Evolutionary conservation across 35 echinoderm and acorn worm genomes (phyloP).

Genomic region (Nesometra sesokonis): DNA sequence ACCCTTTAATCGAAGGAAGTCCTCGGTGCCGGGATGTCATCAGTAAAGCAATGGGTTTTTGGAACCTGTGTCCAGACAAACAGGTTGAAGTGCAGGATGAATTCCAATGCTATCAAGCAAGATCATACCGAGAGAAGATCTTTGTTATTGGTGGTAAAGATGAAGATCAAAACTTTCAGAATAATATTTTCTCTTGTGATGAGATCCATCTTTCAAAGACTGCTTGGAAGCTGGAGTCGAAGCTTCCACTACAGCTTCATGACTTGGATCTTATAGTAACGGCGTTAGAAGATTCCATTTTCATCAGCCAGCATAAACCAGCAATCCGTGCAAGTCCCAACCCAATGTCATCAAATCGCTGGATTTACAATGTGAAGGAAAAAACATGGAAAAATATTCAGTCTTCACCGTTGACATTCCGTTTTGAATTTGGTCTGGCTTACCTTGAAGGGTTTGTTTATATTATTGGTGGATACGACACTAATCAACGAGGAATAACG

Average conservation of each 20-base stretch:
- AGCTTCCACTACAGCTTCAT: neutral
- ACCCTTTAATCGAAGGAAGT: neutral
- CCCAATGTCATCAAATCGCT: neutral
- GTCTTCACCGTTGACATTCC: neutral
- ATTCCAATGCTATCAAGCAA: neutral
- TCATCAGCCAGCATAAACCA: neutral
- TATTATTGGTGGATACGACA: conserved; percentile 4
- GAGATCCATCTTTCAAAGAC: neutral
- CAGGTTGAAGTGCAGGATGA: neutral
- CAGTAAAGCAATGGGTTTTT: neutral
- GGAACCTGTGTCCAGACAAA: neutral
- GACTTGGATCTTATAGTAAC: conserved; percentile 1
- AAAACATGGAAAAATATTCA: conserved; percentile 1
- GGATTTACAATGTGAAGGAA: neutral
- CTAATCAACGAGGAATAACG: neutral
- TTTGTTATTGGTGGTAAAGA: conserved; percentile 7
- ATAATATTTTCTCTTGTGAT: conserved; percentile 1
- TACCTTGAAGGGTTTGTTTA: neutral
- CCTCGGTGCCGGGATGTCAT: neutral
- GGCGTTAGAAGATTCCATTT: neutral
- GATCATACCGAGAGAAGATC: neutral
- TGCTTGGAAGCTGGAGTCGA: neutral
- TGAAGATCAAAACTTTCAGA: neutral
- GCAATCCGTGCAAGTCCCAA: neutral
- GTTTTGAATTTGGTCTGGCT: neutral